These are phyloP conservation scores for Athalia rosae DNA, from an alignment of 2,888 invertebrate genomes.

Conservation along the genomic window DNA sequence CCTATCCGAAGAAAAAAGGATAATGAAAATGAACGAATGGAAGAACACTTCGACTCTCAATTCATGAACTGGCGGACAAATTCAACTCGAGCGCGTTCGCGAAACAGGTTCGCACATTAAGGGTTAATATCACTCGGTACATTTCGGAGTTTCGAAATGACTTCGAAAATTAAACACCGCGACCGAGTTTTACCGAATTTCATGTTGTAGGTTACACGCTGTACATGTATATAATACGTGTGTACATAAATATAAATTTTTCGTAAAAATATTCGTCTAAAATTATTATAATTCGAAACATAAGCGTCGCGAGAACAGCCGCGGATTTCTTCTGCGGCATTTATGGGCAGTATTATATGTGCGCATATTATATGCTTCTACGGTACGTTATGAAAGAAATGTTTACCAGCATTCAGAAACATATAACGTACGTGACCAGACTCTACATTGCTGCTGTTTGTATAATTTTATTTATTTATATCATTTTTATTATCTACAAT, in stretches of 20 bases:
- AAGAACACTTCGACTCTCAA: no score
- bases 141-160: no score
- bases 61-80: no score
- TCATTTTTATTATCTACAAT: not conserved
- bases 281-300: not conserved
- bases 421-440: slow-evolving; percentile 28
- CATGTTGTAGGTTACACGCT: not conserved
- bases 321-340: not conserved
- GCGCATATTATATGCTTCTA: slow-evolving; percentile 25
- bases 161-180: no score
- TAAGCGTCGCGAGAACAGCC: not conserved
- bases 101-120: no score
- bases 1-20: not conserved
- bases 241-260: not conserved
- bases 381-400: slow-evolving; percentile 9
- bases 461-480: not conserved
- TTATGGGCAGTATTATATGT: not conserved
- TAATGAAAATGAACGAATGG: not conserved
- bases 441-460: slow-evolving; percentile 19
- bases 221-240: not conserved
- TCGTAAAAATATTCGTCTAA: not conserved
- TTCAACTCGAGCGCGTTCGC: no score
- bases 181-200: no score
- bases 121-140: no score
- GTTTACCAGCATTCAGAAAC: slow-evolving; percentile 31